Evolutionary conservation across 1,140 invertebrate genomes (phyloP), one percentile per base, ranked within the genome.

Genomic region (Zophobas morio): DNA sequence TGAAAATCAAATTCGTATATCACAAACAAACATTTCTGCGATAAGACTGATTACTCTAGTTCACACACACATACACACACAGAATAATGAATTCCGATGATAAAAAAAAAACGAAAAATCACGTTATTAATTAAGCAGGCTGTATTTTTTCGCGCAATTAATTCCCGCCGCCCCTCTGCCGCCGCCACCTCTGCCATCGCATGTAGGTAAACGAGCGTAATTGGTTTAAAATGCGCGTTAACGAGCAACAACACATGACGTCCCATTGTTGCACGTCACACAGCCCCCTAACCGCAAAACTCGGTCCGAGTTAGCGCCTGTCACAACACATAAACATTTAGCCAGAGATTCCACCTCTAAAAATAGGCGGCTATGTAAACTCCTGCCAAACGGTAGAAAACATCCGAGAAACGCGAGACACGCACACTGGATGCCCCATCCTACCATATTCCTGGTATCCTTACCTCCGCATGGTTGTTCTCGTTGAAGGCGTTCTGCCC

Each of bases 391-490:
- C 20, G 40, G 56, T 57, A 35, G 72, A 6, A 47, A 36, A 78
- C 54, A 47, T 36, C 36, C 5, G 42, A 46, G n/a, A 54, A 74
- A 70, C 57, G 75, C 20, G 32, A 42, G 5, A 76, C 20, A 47
- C 75, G 51, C 39, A 47, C 42, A 20, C 20, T 20, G 20, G 20
- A 20, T 20, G 20, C 20, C 20, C 20, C 20, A 20, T 20, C 20
- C 20, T 20, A 20, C 20, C 20, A 20, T 20, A 20, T 20, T 20
- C 20, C 32, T 51, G 6, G 42, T 40, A 56, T 8, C 76, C 84
- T 83, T 75, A 85, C 84, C 82, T 85, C 84, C 57, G 77, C 77
- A 79, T 85, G 83, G 75, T 77, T 81, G 51, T 82, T 83, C 70
- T 82, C 81, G 56, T 81, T 84, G 37, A 80, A 80, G 75, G 75